These are phyloP conservation scores for Muscicapa comitata DNA, from an alignment of 2,797 vertebrate species.

Conservation along the genomic window DNA sequence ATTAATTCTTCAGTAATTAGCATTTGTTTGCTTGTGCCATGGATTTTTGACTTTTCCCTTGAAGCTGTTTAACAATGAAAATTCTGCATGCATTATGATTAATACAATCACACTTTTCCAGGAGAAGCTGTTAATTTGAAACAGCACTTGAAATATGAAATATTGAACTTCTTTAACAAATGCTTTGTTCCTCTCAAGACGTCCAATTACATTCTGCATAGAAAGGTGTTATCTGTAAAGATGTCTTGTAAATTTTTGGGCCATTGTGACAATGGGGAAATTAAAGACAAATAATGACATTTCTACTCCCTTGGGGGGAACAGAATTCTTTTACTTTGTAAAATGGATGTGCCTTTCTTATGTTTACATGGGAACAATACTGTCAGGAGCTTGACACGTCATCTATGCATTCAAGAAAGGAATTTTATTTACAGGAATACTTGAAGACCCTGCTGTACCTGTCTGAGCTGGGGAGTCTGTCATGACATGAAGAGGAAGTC, in stretches of 20 bases:
- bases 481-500: background rate
- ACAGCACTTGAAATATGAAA: background rate
- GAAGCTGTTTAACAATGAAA: constrained; percentile 16
- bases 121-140: constrained; percentile 2
- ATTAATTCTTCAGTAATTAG: constrained; percentile 2
- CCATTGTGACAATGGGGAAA: background rate
- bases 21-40: background rate
- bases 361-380: background rate
- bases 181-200: background rate
- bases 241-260: background rate
- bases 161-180: background rate
- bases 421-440: background rate
- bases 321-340: background rate
- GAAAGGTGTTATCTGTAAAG: background rate
- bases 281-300: background rate
- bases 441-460: background rate
- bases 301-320: background rate
- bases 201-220: background rate
- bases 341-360: background rate
- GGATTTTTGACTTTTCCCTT: background rate
- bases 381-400: background rate
- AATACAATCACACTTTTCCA: background rate
- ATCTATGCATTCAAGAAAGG: background rate
- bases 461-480: background rate
- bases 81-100: background rate